Evolutionary conservation across 2,888 invertebrate species (phyloP).

Genomic region (Gasteruption jaculator): DNA sequence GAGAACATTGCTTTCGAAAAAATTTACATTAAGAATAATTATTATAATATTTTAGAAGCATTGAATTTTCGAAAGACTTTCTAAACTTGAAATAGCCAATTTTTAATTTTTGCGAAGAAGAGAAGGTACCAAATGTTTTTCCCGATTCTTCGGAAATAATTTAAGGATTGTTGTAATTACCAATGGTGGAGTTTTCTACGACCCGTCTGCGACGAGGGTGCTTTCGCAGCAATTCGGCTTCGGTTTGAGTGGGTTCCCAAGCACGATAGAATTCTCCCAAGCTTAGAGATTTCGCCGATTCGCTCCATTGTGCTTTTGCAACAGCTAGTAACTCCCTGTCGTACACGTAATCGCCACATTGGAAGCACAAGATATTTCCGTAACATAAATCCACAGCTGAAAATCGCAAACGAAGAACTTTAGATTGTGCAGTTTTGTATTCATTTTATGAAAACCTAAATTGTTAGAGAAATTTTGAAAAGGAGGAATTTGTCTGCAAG

Average conservation of each 20-base stretch:
- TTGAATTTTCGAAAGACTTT: slow-evolving; percentile 1
- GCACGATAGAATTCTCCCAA: slow-evolving; percentile 52
- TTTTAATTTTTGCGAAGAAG: no score
- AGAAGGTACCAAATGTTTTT: no score
- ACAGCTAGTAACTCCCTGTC: slow-evolving; percentile 61
- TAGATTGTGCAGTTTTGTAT: not conserved
- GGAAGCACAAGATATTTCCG: slow-evolving; percentile 85
- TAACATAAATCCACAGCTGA: slow-evolving; percentile 79
- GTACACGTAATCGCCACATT: slow-evolving; percentile 91
- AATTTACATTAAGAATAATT: no score
- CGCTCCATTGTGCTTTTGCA: slow-evolving; percentile 48
- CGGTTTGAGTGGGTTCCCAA: slow-evolving; percentile 77
- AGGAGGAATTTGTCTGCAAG: slow-evolving; percentile 22
- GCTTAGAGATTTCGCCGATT: slow-evolving; percentile 46
- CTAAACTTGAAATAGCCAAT: no score
- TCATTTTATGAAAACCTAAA: not conserved
- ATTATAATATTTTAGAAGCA: not conserved
- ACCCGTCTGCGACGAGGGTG: slow-evolving; percentile 77
- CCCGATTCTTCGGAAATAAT: no score
- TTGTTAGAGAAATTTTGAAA: no score
- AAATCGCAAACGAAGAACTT: slow-evolving; percentile 19
- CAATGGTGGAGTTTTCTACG: slow-evolving; percentile 78
- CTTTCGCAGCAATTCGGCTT: slow-evolving; percentile 70
- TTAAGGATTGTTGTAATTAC: no score
- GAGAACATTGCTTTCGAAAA: no score